Conservation (phyloP, 1,140 invertebrate genomes). For the Rhopalosiphum maidis region DNA sequence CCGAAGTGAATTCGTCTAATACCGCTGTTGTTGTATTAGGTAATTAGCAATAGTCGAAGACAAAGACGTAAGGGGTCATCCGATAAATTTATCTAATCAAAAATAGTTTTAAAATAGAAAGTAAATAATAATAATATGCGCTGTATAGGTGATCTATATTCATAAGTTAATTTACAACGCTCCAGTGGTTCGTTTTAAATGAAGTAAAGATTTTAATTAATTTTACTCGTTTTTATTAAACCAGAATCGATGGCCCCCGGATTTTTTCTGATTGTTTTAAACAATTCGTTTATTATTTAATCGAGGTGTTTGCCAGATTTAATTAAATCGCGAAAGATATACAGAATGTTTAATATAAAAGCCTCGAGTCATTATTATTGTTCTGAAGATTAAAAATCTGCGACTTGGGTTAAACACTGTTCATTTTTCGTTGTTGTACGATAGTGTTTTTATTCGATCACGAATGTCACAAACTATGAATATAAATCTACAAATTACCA, state of each 20-base stretch:
- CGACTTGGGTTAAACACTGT: neutral
- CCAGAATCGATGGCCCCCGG: neutral
- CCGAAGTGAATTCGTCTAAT: no score
- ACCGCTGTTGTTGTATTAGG: no score
- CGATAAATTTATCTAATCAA: neutral
- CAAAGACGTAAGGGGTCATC: no score
- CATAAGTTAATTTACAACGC: neutral
- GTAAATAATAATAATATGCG: neutral
- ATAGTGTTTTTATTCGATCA: neutral
- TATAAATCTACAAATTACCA: neutral
- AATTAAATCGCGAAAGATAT: conserved; percentile 21
- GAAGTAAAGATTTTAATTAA: conserved; percentile 38
- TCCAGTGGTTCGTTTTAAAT: neutral
- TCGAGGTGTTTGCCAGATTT: conserved; percentile 15
- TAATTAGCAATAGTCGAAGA: neutral
- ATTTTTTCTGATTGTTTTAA: conserved; percentile 6
- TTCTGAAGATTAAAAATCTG: conserved; percentile 26
- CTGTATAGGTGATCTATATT: neutral
- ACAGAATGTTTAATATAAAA: conserved; percentile 15
- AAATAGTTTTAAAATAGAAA: neutral
- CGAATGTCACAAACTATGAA: neutral
- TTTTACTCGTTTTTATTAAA: neutral
- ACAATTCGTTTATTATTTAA: conserved; percentile 39
- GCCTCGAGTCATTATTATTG: neutral
- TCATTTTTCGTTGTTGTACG: neutral